Evolutionary conservation across 2,113 vertebrate species (phyloP).

Genomic region (Tretioscincus oriximinensis): DNA sequence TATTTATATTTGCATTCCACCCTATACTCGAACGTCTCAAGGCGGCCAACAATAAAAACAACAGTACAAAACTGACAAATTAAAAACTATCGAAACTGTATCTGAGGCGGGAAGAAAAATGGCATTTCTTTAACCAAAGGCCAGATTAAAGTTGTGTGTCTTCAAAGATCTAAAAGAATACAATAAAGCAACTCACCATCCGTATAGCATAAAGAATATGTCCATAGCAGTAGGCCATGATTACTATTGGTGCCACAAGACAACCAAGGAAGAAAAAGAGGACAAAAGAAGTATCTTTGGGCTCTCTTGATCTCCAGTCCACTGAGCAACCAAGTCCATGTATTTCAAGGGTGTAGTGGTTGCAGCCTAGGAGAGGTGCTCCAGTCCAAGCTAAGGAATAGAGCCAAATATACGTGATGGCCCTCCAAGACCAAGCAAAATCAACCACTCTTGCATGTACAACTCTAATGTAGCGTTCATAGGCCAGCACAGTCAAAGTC

Average conservation of each 20-base stretch:
- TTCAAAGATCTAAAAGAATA: too few species aligned
- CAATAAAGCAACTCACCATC: slow-evolving; percentile 80
- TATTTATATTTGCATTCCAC: too few species aligned
- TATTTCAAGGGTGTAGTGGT: slow-evolving; percentile 87
- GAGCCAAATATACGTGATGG: slow-evolving; percentile 89
- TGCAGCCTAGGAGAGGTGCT: slow-evolving; percentile 90
- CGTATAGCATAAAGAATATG: slow-evolving; percentile 87
- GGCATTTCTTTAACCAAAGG: too few species aligned
- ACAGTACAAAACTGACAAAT: too few species aligned
- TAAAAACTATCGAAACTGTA: too few species aligned
- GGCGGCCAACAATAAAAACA: too few species aligned
- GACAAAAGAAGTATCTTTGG: slow-evolving; percentile 86
- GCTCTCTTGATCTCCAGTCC: slow-evolving; percentile 88
- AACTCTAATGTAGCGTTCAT: slow-evolving; percentile 88
- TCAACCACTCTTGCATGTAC: slow-evolving; percentile 88
- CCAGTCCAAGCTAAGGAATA: slow-evolving; percentile 92
- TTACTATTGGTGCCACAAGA: slow-evolving; percentile 83
- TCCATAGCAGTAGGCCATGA: slow-evolving; percentile 92
- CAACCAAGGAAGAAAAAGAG: slow-evolving; percentile 90
- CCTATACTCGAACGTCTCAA: too few species aligned
- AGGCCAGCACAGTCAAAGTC: slow-evolving; percentile 87
- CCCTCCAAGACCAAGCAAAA: slow-evolving; percentile 89
- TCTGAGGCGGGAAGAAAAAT: too few species aligned
- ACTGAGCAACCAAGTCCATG: slow-evolving; percentile 87
- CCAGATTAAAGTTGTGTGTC: too few species aligned